Conservation (phyloP, 2,113 vertebrate species). For the Opisthocomus hoazin region DNA sequence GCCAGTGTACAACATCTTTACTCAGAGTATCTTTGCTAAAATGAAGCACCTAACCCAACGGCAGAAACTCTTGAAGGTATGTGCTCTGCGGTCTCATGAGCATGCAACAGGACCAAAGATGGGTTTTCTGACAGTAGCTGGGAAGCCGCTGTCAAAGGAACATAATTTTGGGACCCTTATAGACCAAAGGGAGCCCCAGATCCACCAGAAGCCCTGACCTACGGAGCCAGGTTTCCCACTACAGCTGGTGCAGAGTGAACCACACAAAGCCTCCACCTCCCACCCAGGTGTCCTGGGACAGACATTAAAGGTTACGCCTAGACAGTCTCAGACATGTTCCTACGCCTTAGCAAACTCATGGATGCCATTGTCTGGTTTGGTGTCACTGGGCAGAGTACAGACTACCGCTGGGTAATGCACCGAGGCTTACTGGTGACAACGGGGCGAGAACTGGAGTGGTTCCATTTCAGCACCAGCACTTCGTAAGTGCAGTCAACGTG, state of each 20-base stretch:
- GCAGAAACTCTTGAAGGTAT: not conserved
- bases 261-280: not conserved
- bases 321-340: not conserved
- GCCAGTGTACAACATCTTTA: not conserved
- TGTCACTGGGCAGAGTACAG: not conserved
- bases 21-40: not conserved
- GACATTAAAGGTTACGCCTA: not conserved
- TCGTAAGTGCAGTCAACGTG: fast-evolving
- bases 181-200: not conserved
- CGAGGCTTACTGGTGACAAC: not conserved
- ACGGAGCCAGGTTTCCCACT: not conserved
- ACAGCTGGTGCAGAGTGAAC: not conserved
- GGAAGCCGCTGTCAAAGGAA: not conserved
- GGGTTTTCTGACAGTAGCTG: not conserved
- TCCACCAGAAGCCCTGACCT: not conserved
- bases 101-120: fast-evolving
- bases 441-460: not conserved
- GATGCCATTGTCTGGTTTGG: not conserved
- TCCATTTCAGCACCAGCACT: not conserved
- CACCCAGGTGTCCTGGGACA: not conserved
- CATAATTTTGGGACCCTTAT: no score
- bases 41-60: fast-evolving
- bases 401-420: not conserved
- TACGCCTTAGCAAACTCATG: not conserved
- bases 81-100: not conserved